Percentiles rank a stretch among this genome's conserved stretches.
Conservation (phyloP, 1,140 invertebrate genomes). For the Heliconius congener region DNA sequence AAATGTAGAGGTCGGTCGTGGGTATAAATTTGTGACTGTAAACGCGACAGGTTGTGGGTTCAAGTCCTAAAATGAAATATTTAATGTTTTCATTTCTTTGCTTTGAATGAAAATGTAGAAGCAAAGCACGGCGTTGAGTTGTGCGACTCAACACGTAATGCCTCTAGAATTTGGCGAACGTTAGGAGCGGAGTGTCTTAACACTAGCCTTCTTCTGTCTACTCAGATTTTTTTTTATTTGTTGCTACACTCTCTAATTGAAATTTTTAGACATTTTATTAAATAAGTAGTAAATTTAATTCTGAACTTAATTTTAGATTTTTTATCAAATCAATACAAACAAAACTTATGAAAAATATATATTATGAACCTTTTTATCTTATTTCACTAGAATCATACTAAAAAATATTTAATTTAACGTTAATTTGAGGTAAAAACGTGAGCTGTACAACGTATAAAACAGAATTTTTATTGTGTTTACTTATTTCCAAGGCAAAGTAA, state of each 20-base stretch:
- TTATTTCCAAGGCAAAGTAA: constrained; percentile 19
- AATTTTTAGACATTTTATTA: no score
- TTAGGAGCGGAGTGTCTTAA: no score
- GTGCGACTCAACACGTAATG: no score
- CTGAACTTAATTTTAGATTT: no score
- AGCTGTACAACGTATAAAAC: neutral
- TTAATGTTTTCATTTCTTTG: neutral
- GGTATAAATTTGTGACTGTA: neutral
- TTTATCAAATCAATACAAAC: no score
- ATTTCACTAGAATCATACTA: neutral
- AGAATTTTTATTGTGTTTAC: neutral
- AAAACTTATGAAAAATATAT: neutral
- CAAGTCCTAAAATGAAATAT: neutral
- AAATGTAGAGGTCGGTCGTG: neutral
- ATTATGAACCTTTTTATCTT: neutral
- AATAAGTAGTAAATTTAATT: no score
- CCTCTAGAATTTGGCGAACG: no score
- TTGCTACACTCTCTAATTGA: no score
- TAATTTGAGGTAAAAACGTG: neutral
- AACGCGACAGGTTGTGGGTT: neutral
- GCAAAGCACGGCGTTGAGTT: no score
- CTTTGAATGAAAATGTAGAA: neutral
- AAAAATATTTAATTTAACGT: neutral
- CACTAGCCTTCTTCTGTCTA: no score
- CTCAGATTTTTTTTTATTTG: no score